Evolutionary conservation across 1,140 invertebrate species (phyloP), one percentile per base, ranked within the genome.

Genomic region (Chelonus insularis): DNA sequence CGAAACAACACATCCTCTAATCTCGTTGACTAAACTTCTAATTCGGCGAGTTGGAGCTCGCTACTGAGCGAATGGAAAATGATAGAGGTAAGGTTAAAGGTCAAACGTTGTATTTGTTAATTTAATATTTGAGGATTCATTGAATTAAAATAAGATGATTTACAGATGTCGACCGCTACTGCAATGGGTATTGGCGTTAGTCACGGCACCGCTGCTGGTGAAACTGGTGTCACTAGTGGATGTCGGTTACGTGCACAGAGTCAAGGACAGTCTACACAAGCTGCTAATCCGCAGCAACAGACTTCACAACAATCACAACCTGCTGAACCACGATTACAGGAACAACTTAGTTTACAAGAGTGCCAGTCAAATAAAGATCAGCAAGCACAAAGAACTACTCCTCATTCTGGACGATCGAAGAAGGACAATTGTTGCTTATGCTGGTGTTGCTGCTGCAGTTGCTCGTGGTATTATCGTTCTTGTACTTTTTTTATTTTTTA

Each of bases 371-470:
- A 60, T 23, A 68, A 69, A 48, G 62, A 59, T 16, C 68, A 67
- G 34, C 72, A 74, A 57, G 71, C 68, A 12, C 72, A 75, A 12
- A 64, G 70, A 37, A 70, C 25, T 29, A 7, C 71, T n/a, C 72
- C 74, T 12, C 68, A 78, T 36, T 72, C 72, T 64, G 75, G 75
- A 16, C 73, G 80, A n/a, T 80, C 78, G 37, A 81, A 79, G 64
- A 82, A 78, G 72, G 79, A 81, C 68, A 81, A 80, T 62, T 88
- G 87, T 73, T 88, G 86, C 68, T 83, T 88, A 57, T 87, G 87
- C 66, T 88, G 87, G 85, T 88, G 87, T 71, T 89, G 87, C 72
- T 88, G 87, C 74, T 89, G 87, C 80, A 88, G 86, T 79, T 89
- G 87, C 81, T 86, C 86, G 77, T 88, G 87, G 87, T 88, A 84